These are phyloP conservation scores for Pteropus rufus DNA, from an alignment of 2,797 vertebrate species.

Conservation along the genomic window DNA sequence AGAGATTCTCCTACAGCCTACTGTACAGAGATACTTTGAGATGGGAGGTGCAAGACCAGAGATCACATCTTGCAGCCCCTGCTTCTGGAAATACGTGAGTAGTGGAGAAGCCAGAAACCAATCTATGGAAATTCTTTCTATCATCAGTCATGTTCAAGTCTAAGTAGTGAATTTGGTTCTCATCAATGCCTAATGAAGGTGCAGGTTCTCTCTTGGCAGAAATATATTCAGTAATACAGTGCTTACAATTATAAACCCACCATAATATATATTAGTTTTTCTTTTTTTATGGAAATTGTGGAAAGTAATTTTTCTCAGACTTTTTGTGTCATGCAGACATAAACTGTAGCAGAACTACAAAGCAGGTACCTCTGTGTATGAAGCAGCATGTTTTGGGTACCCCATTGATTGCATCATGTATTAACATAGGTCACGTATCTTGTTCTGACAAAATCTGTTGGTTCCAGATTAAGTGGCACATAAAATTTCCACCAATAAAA, in stretches of 20 bases:
- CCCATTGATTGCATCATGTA: constrained; percentile 33
- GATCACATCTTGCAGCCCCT: not conserved
- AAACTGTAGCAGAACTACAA: not conserved
- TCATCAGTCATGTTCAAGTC: not conserved
- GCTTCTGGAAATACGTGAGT: not conserved
- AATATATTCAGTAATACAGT: not conserved
- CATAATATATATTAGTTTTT: not conserved
- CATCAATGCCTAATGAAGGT: not conserved
- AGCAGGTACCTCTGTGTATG: not conserved
- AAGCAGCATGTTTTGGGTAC: not conserved
- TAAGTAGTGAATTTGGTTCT: not conserved
- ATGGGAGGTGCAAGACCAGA: not conserved
- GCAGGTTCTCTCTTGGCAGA: not conserved
- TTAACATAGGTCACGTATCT: constrained; percentile 29
- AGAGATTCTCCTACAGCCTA: not conserved
- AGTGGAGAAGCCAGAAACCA: not conserved
- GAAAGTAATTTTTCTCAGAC: not conserved
- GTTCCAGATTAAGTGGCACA: constrained; percentile 26
- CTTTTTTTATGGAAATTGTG: not conserved
- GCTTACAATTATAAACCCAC: not conserved
- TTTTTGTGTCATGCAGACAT: not conserved
- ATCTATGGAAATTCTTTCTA: not conserved
- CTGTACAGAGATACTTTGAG: not conserved
- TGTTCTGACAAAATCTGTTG: constrained; percentile 30
- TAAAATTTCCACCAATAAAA: not conserved